Base-by-base conservation (phyloP, 2,888 invertebrate genomes). In the Melinopterus prodromus region DNA sequence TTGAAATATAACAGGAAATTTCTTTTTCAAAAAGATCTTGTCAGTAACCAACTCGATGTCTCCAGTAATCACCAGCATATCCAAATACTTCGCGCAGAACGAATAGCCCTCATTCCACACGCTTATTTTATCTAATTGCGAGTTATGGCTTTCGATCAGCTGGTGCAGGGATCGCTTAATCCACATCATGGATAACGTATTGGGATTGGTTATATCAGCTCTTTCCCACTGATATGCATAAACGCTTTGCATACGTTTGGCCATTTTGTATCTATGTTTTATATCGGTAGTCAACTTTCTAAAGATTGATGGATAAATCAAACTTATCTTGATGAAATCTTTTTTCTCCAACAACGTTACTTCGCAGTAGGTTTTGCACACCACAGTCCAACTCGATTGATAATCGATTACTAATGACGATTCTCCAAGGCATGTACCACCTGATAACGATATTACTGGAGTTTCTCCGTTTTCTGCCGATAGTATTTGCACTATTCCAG, bases 391-490 rank as follows among this genome's bases (percentile, higher is more conserved):
- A 7, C 81, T 75, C 2, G 83, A 82, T 6, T 80, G 82, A 70
- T 83, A 83, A 37, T 81, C 82, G 7, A 84, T 26, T 6, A 83
- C 77, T 9, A 84, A 81, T 0, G 81, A 79, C 1, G 81, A 80
- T 72, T 85, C 84, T 0, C 85, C 84, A 7, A 85, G 71, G 70
- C 84, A 83, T 6, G 84, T 84, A 12, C 85, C 85, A 1, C 83
- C 83, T 16, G 83, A 82, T 36, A 85, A 80, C 3, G 83, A 83
- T n/a, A 85, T 36, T 26, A 85, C 84, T 0, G 85, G 84, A 0
- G 84, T 84, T 76, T 85, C 85, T 3, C 84, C 83, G 75, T 85
- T 84, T 69, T 85, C 82, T 76, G 84, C 83, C 12, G 85, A 85
- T n/a, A 84, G 77, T 3, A 85, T 81, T 76, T 85, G 84, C 6